phyloP scores from a whole-genome alignment of 1,140 invertebrate genomes.

The Argopecten irradians region DNA sequence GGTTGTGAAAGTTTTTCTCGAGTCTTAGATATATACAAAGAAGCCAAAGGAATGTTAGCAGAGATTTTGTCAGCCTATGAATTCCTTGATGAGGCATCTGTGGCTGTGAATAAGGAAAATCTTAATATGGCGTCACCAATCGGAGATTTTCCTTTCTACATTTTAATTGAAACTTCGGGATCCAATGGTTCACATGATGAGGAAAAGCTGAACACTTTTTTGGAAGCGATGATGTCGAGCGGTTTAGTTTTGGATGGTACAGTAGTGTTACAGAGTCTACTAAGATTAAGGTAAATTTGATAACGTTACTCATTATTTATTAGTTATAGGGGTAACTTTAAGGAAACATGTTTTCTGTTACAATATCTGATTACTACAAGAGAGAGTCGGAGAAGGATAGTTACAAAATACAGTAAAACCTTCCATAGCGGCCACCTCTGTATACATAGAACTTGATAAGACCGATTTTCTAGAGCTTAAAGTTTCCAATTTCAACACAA shows the following conservation, averaged over 20 bases:
- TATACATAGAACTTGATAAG: too few species aligned
- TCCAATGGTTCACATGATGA: conserved; percentile 89
- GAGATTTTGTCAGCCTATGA: conserved; percentile 97
- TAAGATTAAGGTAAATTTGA: conserved; percentile 83
- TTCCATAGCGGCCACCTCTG: too few species aligned
- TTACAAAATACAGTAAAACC: too few species aligned
- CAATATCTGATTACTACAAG: too few species aligned
- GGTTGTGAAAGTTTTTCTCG: conserved; percentile 86
- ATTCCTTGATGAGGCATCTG: conserved; percentile 88
- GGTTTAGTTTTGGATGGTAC: conserved; percentile 89
- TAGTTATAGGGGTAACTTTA: too few species aligned
- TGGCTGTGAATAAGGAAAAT: conserved; percentile 81
- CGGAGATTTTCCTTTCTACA: conserved; percentile 87
- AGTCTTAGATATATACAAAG: conserved; percentile 85
- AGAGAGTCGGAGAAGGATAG: too few species aligned
- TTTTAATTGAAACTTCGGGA: conserved; percentile 93
- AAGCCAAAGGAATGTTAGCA: conserved; percentile 85
- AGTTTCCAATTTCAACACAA: too few species aligned
- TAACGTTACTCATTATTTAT: not conserved
- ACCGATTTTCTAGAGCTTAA: too few species aligned
- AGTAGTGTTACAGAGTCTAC: conserved; percentile 86
- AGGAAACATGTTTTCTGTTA: too few species aligned
- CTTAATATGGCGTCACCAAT: conserved; percentile 81
- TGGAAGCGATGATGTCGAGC: conserved; percentile 85
- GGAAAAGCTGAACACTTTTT: conserved; percentile 89